Percentiles rank a stretch among this genome's conserved stretches.
Conservation (phyloP, 2,888 invertebrate genomes). For the Eupeodes luniger region DNA sequence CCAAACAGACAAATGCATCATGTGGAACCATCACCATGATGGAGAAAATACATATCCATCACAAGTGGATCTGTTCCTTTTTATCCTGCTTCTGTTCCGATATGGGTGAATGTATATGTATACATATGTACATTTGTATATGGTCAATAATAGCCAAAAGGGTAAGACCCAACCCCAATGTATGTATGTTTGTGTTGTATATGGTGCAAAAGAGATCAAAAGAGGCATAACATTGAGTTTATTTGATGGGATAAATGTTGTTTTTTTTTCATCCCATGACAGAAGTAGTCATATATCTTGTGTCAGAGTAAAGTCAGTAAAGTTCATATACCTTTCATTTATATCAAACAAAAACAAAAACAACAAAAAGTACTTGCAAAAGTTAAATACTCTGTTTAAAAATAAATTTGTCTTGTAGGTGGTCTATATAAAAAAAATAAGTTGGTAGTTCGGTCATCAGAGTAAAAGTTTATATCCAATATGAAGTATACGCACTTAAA, state of each 20-base stretch:
- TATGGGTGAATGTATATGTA: background rate
- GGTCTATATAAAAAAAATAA: no score
- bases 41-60: conserved; percentile 14
- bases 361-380: background rate
- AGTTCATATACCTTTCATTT: conserved; percentile 5
- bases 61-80: background rate
- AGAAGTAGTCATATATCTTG: background rate
- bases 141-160: background rate
- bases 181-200: background rate
- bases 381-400: no score
- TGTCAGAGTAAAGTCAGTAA: background rate
- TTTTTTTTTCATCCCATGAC: background rate
- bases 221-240: background rate
- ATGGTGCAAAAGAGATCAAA: background rate
- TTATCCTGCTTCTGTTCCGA: background rate
- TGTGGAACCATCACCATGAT: conserved; percentile 27
- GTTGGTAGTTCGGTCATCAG: no score
- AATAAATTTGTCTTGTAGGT: no score
- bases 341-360: background rate
- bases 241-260: conserved; percentile 16
- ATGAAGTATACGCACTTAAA: no score
- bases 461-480: no score
- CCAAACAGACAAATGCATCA: conserved; percentile 50
- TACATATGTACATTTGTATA: background rate
- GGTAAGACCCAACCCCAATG: background rate